Conservation (phyloP, 2,797 vertebrate species). For the Hoplostethus atlanticus region DNA sequence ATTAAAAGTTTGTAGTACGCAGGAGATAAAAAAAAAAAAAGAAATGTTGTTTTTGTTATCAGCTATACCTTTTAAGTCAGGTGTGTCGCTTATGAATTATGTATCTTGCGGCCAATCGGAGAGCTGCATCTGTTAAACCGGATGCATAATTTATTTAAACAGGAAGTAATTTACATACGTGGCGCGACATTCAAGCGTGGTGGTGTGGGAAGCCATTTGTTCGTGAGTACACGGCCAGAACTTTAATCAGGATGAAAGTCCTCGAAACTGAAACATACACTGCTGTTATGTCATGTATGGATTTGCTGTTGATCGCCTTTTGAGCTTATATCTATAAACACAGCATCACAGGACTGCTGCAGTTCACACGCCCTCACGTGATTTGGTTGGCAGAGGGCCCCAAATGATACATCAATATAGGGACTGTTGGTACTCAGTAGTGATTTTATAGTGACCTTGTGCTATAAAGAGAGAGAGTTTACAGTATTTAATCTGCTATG, state of each 20-base stretch:
- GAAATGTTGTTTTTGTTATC: not conserved
- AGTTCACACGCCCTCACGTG: not conserved
- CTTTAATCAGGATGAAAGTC: not conserved
- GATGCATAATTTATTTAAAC: constrained; percentile 64
- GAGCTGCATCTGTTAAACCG: not conserved
- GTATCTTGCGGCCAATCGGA: constrained; percentile 59
- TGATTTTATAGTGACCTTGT: too few species aligned
- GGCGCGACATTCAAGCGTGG: constrained; percentile 62
- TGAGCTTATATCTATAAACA: not conserved
- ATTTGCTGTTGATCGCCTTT: not conserved
- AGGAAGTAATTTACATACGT: constrained; percentile 66
- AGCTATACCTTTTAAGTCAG: constrained; percentile 1
- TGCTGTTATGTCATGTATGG: not conserved
- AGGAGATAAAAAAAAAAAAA: not conserved
- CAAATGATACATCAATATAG: not conserved
- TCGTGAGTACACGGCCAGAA: constrained; percentile 65
- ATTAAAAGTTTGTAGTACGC: too few species aligned
- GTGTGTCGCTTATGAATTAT: not conserved
- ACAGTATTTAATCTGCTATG: too few species aligned
- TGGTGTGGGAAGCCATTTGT: constrained; percentile 3
- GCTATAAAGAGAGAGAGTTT: too few species aligned
- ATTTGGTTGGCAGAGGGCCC: not conserved
- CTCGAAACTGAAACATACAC: not conserved
- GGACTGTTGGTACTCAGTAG: too few species aligned
- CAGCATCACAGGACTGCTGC: not conserved